Base-by-base conservation (phyloP, 2,113 vertebrate genomes). In the Paracanthobrama guichenoti region DNA sequence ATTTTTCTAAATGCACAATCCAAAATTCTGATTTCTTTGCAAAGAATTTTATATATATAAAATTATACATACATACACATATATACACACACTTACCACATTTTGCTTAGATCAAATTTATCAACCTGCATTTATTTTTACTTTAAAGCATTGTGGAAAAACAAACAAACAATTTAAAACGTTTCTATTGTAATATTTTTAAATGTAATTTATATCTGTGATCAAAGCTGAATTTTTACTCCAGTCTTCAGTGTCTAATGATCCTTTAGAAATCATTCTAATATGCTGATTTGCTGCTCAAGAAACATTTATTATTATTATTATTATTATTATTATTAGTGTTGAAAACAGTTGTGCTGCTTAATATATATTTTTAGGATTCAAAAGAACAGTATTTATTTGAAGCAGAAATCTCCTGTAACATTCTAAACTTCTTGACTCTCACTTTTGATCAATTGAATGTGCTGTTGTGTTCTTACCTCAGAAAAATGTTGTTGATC, bases 401-500 rank as follows among this genome's bases (percentile, higher is more conserved):
- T 35, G 24, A 66, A 66, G 8, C 31, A 20, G 28, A 66, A 66
- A 35, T 35, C 7, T 66, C 9, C 35, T 4, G 16, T 20, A 67
- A 67, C 8, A 1, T 8, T 4, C 0, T 35, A 64, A 66, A 31
- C 28, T 3, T 35, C 8, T 31, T 9, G 10, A 35, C 28, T 9
- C 16, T 67, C 8, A 67, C 64, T 4, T 67, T 20, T 35, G 16
- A 67, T 10, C 9, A 20, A 20, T 67, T 2, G 4, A 22, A 55
- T 22, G 53, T 22, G 50, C 2, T 20, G 6, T 16, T 42, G 67
- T 71, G 22, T 44, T 22, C 71, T 24, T 48, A 99, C 98, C 96
- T 95, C 92, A 99, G 94, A 89, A 99, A 99, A 91, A 99, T 98
- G 93, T 99, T 99, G 95, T 99, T 99, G 82, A 99, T 99, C 90